Conservation (phyloP, 2,888 invertebrate genomes). For the Macaria notata region DNA sequence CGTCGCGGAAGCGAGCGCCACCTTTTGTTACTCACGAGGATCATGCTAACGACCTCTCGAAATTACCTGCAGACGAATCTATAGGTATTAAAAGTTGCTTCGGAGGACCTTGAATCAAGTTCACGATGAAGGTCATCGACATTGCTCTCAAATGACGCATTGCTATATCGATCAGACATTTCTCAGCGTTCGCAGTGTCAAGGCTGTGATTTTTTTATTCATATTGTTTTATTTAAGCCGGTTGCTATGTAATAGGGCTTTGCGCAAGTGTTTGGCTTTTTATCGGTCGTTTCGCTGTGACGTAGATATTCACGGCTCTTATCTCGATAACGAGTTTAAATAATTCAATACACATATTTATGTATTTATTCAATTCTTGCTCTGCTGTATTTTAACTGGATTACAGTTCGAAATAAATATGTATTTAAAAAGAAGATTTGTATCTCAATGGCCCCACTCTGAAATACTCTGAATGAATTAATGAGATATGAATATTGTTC, state of each 20-base stretch:
- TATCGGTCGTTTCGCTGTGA: conserved; percentile 1
- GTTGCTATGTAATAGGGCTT: conserved; percentile 15
- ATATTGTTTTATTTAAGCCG: conserved; percentile 11
- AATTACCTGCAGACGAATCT: conserved; percentile 39
- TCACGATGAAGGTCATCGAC: conserved; percentile 71
- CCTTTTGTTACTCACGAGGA: conserved; percentile 28
- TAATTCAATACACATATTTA: too few species aligned
- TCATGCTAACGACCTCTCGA: conserved; percentile 61
- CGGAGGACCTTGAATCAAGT: conserved; percentile 56
- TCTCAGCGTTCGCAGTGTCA: conserved; percentile 69
- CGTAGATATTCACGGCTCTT: neutral
- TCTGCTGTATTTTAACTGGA: too few species aligned
- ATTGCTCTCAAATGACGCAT: conserved; percentile 69
- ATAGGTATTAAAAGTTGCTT: conserved; percentile 49
- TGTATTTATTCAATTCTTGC: too few species aligned
- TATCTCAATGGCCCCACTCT: too few species aligned
- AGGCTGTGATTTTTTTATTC: conserved; percentile 47
- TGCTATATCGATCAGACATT: conserved; percentile 67
- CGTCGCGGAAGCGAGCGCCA: conserved; percentile 29
- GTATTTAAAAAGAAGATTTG: too few species aligned
- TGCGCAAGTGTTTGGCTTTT: conserved; percentile 7
- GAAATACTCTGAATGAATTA: too few species aligned
- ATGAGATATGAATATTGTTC: too few species aligned
- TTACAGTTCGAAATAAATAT: too few species aligned
- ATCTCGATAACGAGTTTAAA: neutral